Evolutionary conservation across 1,140 invertebrate genomes (phyloP).

Genomic region (Eueides isabella): DNA sequence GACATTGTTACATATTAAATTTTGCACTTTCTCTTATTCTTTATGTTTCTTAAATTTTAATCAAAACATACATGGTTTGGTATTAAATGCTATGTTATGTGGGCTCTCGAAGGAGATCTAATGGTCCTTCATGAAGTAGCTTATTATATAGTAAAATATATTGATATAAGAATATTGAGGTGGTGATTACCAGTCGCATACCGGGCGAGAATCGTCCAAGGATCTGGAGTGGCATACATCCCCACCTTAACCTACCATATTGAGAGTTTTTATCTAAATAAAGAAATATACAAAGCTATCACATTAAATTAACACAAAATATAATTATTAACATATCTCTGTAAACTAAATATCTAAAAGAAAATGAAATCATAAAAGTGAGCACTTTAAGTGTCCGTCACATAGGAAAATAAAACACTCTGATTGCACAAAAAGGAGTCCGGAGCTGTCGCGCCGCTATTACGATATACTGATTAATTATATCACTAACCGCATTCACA

Average conservation of each 20-base stretch:
- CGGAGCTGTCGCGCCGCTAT: slow-evolving; percentile 46
- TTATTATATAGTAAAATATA: slow-evolving; percentile 65
- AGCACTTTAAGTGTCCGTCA: slow-evolving; percentile 76
- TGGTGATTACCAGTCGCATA: slow-evolving; percentile 23
- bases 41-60: slow-evolving; percentile 75
- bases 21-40: slow-evolving; percentile 79
- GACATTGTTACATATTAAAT: slow-evolving; percentile 80
- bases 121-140: slow-evolving; percentile 66
- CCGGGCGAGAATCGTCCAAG: slow-evolving; percentile 21
- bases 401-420: slow-evolving; percentile 69
- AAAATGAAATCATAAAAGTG: slow-evolving; percentile 68
- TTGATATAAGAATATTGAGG: slow-evolving; percentile 46
- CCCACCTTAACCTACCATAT: slow-evolving; percentile 46
- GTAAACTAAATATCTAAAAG: slow-evolving; percentile 75
- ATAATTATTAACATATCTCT: slow-evolving; percentile 78
- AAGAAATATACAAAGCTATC: slow-evolving; percentile 80
- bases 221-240: slow-evolving; percentile 24
- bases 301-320: slow-evolving; percentile 81
- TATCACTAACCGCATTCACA: slow-evolving; percentile 74
- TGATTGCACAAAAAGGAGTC: slow-evolving; percentile 75
- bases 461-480: slow-evolving; percentile 44
- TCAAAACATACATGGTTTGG: slow-evolving; percentile 80
- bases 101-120: slow-evolving; percentile 63
- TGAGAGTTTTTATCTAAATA: slow-evolving; percentile 50
- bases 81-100: slow-evolving; percentile 80